A percentile compares a stretch with the other conserved stretches of the same genome.
Evolutionary conservation across 1,140 invertebrate species (phyloP).

Genomic region (Dreissena rostriformis): DNA sequence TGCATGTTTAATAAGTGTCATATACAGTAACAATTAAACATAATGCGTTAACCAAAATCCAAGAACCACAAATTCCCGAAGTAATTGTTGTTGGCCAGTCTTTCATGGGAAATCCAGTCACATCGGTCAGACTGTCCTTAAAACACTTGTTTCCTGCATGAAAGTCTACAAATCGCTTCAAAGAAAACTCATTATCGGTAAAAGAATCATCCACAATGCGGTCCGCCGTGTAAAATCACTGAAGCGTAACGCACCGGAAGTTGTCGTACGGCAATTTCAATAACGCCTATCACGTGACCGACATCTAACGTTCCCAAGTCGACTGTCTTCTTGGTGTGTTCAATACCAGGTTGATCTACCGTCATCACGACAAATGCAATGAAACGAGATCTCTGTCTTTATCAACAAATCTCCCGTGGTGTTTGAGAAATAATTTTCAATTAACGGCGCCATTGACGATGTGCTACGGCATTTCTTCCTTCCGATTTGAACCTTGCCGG

Average conservation of each 20-base stretch:
- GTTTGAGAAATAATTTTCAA: constrained; percentile 39
- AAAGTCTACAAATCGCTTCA: background rate
- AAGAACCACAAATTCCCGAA: too few relatives aligned
- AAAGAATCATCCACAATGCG: constrained; percentile 1
- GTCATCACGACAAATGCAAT: constrained; percentile 1
- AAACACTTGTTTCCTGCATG: background rate
- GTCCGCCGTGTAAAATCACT: background rate
- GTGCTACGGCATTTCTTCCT: constrained; percentile 28
- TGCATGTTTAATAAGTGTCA: too few relatives aligned
- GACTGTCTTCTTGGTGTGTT: background rate
- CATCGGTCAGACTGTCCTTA: too few relatives aligned
- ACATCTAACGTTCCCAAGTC: background rate
- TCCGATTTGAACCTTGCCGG: background rate
- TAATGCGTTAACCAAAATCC: too few relatives aligned
- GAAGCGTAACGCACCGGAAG: constrained; percentile 3
- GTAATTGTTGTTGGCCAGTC: too few relatives aligned
- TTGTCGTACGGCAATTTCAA: background rate
- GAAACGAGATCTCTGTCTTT: background rate
- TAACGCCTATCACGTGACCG: background rate
- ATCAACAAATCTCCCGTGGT: constrained; percentile 26
- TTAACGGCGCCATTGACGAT: constrained; percentile 30
- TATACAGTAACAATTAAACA: too few relatives aligned
- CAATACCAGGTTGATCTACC: background rate
- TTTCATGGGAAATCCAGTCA: too few relatives aligned
- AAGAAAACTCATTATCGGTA: constrained; percentile 11